Percentiles rank a stretch among this genome's conserved stretches.
Evolutionary conservation across 2,888 invertebrate species (phyloP).

Genomic region (Chaetoderma sp.): DNA sequence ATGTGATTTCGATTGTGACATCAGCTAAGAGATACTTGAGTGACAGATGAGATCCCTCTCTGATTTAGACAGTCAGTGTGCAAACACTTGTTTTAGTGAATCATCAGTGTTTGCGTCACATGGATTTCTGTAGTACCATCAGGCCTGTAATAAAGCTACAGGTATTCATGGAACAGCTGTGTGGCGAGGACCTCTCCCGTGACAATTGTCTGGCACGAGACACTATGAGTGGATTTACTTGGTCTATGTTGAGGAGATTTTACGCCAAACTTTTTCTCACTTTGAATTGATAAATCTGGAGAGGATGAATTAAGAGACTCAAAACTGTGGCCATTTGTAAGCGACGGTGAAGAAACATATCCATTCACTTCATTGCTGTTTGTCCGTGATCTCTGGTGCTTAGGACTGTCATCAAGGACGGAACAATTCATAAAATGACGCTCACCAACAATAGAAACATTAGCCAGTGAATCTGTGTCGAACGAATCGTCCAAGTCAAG

Average conservation of each 20-base stretch:
- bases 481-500: conserved; percentile 53
- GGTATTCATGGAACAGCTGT: conserved; percentile 67
- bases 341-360: conserved; percentile 6
- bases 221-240: conserved; percentile 9
- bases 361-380: conserved; percentile 20
- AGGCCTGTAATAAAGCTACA: conserved; percentile 32
- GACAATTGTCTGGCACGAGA: conserved; percentile 67
- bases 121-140: too few relatives aligned
- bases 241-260: too few relatives aligned
- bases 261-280: conserved; percentile 42
- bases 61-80: too few relatives aligned
- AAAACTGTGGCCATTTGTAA: neutral
- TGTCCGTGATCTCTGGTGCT: conserved; percentile 20
- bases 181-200: conserved; percentile 69
- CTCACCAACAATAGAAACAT: conserved; percentile 66
- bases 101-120: too few relatives aligned
- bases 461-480: conserved; percentile 49
- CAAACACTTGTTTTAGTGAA: too few relatives aligned
- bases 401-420: conserved; percentile 57
- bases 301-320: conserved; percentile 1
- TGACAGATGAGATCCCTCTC: too few relatives aligned
- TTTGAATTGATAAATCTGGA: conserved; percentile 1
- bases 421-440: conserved; percentile 66
- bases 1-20: too few relatives aligned
- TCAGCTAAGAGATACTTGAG: too few relatives aligned